These are phyloP conservation scores for Schizothorax lantsangensis DNA, from an alignment of 2,797 vertebrate genomes.

Conservation along the genomic window DNA sequence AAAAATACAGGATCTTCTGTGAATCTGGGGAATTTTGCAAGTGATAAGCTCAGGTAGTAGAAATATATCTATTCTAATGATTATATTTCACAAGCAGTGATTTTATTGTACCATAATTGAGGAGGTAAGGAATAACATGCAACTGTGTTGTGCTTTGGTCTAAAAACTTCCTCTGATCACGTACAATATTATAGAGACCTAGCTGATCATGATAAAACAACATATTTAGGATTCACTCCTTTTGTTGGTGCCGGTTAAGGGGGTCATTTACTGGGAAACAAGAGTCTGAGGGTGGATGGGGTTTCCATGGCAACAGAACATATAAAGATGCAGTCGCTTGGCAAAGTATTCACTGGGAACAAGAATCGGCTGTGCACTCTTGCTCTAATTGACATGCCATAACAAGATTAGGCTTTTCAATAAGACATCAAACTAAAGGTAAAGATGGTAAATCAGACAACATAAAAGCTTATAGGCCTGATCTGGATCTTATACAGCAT, in stretches of 20 bases:
- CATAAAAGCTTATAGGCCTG: not conserved
- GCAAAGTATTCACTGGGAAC: conserved; percentile 66
- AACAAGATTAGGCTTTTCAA: conserved; percentile 32
- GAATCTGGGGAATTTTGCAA: not conserved
- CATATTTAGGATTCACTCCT: conserved; percentile 29
- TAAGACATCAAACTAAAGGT: conserved; percentile 47
- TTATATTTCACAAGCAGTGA: not conserved
- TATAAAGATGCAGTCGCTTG: conserved; percentile 72
- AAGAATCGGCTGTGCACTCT: conserved; percentile 36
- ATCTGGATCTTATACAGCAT: not conserved
- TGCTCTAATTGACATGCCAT: conserved; percentile 40
- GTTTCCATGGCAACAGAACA: conserved; percentile 85
- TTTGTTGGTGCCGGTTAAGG: conserved; percentile 40
- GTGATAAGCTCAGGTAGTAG: not conserved
- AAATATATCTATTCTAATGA: not conserved
- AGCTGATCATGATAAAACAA: not conserved
- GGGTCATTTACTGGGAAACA: conserved; percentile 55
- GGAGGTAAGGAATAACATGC: not conserved
- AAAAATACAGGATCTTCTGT: not conserved
- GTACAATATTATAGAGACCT: not conserved
- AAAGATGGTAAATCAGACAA: conserved; percentile 23
- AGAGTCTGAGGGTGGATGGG: conserved; percentile 41
- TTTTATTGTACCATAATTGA: not conserved
- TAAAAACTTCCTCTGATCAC: not conserved
- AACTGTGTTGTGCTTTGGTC: not conserved